These are phyloP conservation scores for Raphicerus campestris DNA, from an alignment of 2,113 vertebrate species.

Conservation along the genomic window DNA sequence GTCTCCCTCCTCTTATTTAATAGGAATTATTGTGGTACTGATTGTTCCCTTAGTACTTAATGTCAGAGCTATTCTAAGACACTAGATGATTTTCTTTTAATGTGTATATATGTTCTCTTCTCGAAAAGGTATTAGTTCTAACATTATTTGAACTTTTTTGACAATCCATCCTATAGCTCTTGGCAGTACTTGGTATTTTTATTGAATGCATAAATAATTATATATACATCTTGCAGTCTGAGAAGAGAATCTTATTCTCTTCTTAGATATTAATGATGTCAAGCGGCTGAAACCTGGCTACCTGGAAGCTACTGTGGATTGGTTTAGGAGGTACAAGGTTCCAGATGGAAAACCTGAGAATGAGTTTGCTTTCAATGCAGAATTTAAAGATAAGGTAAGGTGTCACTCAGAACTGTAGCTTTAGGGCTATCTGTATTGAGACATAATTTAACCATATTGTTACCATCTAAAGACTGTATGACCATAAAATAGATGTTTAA, in stretches of 20 bases:
- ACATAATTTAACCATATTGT: background rate
- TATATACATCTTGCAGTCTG: background rate
- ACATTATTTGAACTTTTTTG: background rate
- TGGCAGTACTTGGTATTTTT: background rate
- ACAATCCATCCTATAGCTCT: background rate
- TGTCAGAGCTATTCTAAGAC: background rate
- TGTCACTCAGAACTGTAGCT: background rate
- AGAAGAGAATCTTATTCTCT: background rate
- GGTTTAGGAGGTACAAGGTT: constrained; percentile 97
- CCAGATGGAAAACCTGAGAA: constrained; percentile 99
- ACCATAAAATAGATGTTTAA: background rate
- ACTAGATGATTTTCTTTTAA: background rate
- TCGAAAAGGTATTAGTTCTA: background rate
- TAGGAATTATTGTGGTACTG: background rate
- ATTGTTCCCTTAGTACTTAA: background rate
- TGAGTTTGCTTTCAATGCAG: constrained; percentile 92
- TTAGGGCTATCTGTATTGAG: background rate
- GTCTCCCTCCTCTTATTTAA: background rate
- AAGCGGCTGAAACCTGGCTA: constrained; percentile 92
- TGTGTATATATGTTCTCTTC: background rate
- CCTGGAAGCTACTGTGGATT: constrained; percentile 94
- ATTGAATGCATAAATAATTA: background rate
- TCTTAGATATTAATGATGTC: constrained; percentile 91
- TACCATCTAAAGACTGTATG: background rate
- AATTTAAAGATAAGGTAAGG: constrained; percentile 95